A percentile compares a stretch with the other conserved stretches of the same genome.
These are phyloP conservation scores for Mellivora capensis DNA, from an alignment of 2,113 vertebrate species.

Conservation along the genomic window DNA sequence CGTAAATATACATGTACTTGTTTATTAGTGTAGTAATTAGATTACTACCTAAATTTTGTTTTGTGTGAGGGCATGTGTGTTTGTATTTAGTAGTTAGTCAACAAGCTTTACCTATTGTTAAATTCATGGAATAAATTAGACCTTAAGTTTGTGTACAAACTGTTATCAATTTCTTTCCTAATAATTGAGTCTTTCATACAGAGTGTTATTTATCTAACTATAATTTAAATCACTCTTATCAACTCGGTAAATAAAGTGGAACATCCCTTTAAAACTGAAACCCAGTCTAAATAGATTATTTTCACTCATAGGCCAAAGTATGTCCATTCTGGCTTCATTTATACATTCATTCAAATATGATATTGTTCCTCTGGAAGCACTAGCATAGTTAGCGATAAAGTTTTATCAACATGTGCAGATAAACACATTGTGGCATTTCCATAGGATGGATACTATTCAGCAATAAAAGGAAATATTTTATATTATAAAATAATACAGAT, in stretches of 20 bases:
- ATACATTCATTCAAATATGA: neutral
- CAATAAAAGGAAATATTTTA: neutral
- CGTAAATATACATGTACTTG: neutral
- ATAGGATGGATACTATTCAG: neutral
- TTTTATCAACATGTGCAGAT: neutral
- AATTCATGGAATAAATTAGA: neutral
- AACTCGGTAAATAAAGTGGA: neutral
- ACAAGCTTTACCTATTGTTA: neutral
- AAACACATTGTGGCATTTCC: neutral
- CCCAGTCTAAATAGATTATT: neutral
- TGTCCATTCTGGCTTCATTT: neutral
- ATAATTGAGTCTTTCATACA: neutral
- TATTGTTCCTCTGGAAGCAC: neutral
- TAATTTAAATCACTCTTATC: neutral
- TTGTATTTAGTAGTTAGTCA: neutral
- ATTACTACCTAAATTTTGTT: neutral
- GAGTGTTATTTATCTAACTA: neutral
- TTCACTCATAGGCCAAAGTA: neutral
- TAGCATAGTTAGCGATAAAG: neutral
- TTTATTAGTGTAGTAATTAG: neutral
- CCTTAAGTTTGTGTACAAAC: neutral
- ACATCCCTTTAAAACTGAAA: neutral
- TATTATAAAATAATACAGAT: neutral
- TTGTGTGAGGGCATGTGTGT: neutral
- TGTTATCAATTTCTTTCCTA: neutral